Evolutionary conservation across 2,113 vertebrate genomes (phyloP).

Genomic region (Emydura subglobosa): DNA sequence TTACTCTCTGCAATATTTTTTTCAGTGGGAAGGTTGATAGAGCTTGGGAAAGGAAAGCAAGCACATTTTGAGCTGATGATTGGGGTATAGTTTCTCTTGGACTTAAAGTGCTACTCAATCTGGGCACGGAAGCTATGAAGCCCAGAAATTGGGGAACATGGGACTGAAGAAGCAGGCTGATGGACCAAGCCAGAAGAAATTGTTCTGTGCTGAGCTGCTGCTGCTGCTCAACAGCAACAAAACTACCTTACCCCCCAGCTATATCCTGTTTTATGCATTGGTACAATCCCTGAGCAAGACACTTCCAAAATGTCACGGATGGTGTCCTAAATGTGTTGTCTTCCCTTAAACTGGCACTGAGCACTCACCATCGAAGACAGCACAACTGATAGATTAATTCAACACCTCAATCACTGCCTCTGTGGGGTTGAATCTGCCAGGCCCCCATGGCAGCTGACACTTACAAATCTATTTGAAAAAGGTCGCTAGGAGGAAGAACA

Average conservation of each 20-base stretch:
- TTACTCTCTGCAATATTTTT: neutral
- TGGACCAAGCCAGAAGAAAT: conserved; percentile 68
- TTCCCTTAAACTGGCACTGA: neutral
- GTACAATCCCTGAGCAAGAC: neutral
- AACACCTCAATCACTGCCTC: conserved; percentile 11
- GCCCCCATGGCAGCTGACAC: neutral
- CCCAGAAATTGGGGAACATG: neutral
- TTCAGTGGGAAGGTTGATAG: neutral
- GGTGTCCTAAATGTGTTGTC: neutral
- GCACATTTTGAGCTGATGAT: conserved; percentile 1
- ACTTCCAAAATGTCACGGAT: neutral
- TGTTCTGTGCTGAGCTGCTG: conserved; percentile 66
- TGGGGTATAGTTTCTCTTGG: conserved; percentile 14
- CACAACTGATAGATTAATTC: neutral
- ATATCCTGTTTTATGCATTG: conserved; percentile 31
- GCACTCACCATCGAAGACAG: neutral
- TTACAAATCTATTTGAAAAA: neutral
- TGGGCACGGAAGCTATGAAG: neutral
- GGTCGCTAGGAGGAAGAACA: neutral
- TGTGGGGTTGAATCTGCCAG: neutral
- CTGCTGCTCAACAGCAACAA: conserved; percentile 61
- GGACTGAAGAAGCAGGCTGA: conserved; percentile 11
- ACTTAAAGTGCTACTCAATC: neutral
- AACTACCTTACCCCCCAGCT: conserved; percentile 71
- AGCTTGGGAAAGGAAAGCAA: conserved; percentile 22